Evolutionary conservation across 2,797 vertebrate species (phyloP), one percentile per base, ranked within the genome.

Genomic region (Atherinosoma microstoma): DNA sequence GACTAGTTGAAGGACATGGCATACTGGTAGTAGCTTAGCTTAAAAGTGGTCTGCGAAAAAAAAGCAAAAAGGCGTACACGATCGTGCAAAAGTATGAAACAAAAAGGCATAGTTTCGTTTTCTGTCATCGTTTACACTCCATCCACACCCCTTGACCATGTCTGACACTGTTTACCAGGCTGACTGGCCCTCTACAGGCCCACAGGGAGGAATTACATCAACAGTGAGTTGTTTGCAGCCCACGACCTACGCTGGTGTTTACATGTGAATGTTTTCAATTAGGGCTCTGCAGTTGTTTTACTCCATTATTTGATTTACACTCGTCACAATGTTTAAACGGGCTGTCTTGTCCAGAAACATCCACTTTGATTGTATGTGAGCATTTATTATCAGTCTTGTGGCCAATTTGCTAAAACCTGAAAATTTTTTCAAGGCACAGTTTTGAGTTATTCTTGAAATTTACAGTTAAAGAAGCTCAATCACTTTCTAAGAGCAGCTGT

Each of bases 241-340:
- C 57, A 22, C 6, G 27, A 77, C 70, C 81, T 56, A 32, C 61
- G 67, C 86, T 78, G 76, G 80, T 79, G 93, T 94, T 94, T 92
- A 93, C 92, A 94, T 66, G 80, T 81, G 87, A 93, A 89, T 89
- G 87, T 90, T 54, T 67, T 73, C 73, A 51, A 80, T 80, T 68
- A 79, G 85, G 87, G 90, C 82, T 87, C 78, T 32, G 35, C 51
- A 13, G 63, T 60, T 64, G 51, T 58, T 68, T 76, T 18, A 64
- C 54, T 63, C 82, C 13, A 72, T 27, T 47, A 32, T 58, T 61
- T 29, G 63, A 66, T 84, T 87, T 76, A 78, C 82, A 87, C 72
- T 64, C 38, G 71, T 79, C 69, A 35, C 40, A 40, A 69, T 40
- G 74, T 84, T 85, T 85, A 66, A 80, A 80, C 80, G 40, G 64